phyloP scores from a whole-genome alignment of 2,888 invertebrate genomes.

The Halocaridina rubra region DNA sequence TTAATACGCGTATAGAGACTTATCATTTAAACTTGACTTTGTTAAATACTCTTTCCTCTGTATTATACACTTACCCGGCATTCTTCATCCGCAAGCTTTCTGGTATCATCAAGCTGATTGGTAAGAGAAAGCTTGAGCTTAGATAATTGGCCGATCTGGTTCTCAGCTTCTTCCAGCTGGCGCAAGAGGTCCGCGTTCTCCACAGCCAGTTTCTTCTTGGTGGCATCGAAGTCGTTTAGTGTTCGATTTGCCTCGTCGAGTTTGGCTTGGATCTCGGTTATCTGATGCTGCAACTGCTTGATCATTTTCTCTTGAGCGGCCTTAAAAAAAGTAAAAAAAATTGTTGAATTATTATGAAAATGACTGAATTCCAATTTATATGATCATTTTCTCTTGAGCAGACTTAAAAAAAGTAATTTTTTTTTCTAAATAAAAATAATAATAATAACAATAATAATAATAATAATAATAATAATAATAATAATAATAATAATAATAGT shows the following conservation, averaged over 20 bases:
- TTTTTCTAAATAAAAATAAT: neutral
- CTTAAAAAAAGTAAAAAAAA: slow-evolving; percentile 70
- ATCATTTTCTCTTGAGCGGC: slow-evolving; percentile 98
- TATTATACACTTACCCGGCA: slow-evolving; percentile 74
- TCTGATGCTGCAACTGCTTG: slow-evolving; percentile 96
- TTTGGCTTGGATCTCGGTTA: slow-evolving; percentile 94
- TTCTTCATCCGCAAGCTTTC: slow-evolving; percentile 84
- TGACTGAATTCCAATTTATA: neutral
- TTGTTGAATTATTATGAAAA: neutral
- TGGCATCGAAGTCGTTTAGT: slow-evolving; percentile 94
- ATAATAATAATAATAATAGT: neutral
- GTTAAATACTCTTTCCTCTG: no score
- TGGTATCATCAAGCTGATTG: slow-evolving; percentile 86
- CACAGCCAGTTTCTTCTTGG: slow-evolving; percentile 96
- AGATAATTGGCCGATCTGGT: slow-evolving; percentile 69
- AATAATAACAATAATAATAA: neutral
- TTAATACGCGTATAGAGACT: neutral
- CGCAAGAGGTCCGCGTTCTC: slow-evolving; percentile 97
- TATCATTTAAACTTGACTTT: neutral
- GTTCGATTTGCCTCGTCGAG: slow-evolving; percentile 97
- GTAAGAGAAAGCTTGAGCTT: slow-evolving; percentile 72
- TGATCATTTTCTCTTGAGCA: neutral
- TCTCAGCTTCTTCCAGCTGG: slow-evolving; percentile 95
- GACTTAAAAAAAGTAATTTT: neutral
- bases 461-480: neutral